A percentile compares a stretch with the other conserved stretches of the same genome.
phyloP scores from a whole-genome alignment of 2,797 vertebrate genomes.

The Rhodeus uyekii region DNA sequence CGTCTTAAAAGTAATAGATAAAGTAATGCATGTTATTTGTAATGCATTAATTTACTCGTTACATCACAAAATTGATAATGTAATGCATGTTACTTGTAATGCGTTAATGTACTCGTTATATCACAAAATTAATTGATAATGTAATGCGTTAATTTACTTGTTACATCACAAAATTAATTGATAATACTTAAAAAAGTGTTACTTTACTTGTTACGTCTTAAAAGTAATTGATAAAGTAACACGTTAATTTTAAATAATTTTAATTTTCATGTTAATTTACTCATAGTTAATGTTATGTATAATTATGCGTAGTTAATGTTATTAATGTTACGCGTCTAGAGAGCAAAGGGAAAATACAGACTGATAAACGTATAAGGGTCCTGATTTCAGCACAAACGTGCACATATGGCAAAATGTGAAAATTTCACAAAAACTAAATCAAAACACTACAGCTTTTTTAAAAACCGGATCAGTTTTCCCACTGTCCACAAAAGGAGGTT shows the following conservation, averaged over 20 bases:
- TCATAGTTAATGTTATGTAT: too few relatives aligned
- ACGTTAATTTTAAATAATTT: neutral
- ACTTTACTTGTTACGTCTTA: too few relatives aligned
- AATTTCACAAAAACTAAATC: neutral
- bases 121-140: too few relatives aligned
- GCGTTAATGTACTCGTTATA: too few relatives aligned
- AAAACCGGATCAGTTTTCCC: neutral
- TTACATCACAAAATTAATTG: too few relatives aligned
- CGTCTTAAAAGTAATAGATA: neutral
- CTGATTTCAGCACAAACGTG: neutral
- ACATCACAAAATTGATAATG: too few relatives aligned
- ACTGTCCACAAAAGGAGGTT: neutral
- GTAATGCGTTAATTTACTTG: too few relatives aligned
- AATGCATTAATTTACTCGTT: neutral
- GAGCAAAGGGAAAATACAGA: neutral
- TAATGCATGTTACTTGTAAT: neutral
- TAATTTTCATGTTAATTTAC: too few relatives aligned
- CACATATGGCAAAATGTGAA: neutral
- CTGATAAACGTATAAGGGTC: neutral
- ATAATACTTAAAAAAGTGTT: too few relatives aligned
- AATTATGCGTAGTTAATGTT: neutral
- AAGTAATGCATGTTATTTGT: rapidly evolving
- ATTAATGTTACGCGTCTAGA: neutral
- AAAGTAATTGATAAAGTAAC: neutral
- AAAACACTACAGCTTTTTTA: neutral